Evolutionary conservation across 2,797 vertebrate species (phyloP).

Genomic region (Trematomus bernacchii): DNA sequence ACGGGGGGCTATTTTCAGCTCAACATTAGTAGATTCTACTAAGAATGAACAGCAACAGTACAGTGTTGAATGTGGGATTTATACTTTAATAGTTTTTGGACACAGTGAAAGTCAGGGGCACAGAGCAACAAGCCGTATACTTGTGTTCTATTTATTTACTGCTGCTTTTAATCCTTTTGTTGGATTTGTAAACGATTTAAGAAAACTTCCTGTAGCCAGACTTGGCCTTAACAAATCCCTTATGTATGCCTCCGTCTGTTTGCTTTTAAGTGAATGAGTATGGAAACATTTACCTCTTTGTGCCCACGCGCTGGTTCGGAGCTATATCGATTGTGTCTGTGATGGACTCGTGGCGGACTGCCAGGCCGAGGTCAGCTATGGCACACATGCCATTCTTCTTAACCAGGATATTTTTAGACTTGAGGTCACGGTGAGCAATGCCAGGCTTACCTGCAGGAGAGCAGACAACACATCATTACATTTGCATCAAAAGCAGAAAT

Average conservation of each 20-base stretch:
- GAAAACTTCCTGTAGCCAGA: neutral
- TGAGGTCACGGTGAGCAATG: conserved; percentile 97
- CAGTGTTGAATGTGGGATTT: too few species aligned
- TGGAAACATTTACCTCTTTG: conserved; percentile 89
- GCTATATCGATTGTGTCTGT: conserved; percentile 99
- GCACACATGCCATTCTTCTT: conserved; percentile 98
- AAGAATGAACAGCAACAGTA: neutral
- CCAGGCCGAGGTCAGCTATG: conserved; percentile 97
- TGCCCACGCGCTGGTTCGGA: conserved; percentile 97
- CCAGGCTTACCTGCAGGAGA: conserved; percentile 93
- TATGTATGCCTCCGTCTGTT: neutral
- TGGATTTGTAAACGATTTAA: neutral
- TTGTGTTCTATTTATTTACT: neutral
- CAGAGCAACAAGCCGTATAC: neutral
- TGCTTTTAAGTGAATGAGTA: neutral
- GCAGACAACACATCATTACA: conserved; percentile 12
- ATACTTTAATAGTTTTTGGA: neutral
- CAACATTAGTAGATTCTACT: neutral
- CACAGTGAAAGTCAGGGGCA: too few species aligned
- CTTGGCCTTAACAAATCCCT: neutral
- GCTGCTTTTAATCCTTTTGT: neutral
- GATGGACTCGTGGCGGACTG: conserved; percentile 95
- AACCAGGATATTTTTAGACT: conserved; percentile 99
- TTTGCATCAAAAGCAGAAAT: conserved; percentile 25
- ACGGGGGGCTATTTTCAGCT: neutral